Evolutionary conservation across 2,888 invertebrate genomes (phyloP).

Genomic region (Nomada flava): DNA sequence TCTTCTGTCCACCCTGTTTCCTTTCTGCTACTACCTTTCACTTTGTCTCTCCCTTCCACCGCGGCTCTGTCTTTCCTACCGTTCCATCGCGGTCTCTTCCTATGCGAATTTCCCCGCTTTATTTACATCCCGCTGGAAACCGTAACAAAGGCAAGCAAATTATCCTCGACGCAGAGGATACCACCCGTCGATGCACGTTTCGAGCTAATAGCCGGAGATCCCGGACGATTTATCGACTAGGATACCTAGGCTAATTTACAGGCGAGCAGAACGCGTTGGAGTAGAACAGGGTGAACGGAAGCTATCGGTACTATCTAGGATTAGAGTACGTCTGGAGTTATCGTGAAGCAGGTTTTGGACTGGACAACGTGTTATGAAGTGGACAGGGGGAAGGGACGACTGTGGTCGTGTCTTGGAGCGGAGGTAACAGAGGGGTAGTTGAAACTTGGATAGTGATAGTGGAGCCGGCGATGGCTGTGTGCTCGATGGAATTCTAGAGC

Average conservation of each 20-base stretch:
- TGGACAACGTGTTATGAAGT: conserved; percentile 11
- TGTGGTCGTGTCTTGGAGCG: background rate
- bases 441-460: background rate
- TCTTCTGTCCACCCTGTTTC: conserved; percentile 30
- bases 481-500: conserved; percentile 11
- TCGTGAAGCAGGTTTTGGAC: conserved; percentile 1
- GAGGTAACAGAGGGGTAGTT: background rate
- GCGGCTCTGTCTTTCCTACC: background rate
- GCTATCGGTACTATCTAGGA: conserved; percentile 50
- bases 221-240: conserved; percentile 73
- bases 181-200: conserved; percentile 40
- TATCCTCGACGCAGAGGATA: conserved; percentile 64
- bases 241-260: conserved; percentile 44
- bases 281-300: conserved; percentile 20
- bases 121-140: conserved; percentile 28
- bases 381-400: background rate
- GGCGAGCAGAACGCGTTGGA: conserved; percentile 11
- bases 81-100: background rate
- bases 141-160: conserved; percentile 72
- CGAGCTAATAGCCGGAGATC: conserved; percentile 74
- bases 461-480: background rate
- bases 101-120: conserved; percentile 16
- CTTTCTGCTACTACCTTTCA: background rate
- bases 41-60: background rate
- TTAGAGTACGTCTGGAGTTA: conserved; percentile 2